A percentile compares a stretch with the other conserved stretches of the same genome.
Conservation (phyloP, 2,888 invertebrate genomes). For the Fabriciana adippe region DNA sequence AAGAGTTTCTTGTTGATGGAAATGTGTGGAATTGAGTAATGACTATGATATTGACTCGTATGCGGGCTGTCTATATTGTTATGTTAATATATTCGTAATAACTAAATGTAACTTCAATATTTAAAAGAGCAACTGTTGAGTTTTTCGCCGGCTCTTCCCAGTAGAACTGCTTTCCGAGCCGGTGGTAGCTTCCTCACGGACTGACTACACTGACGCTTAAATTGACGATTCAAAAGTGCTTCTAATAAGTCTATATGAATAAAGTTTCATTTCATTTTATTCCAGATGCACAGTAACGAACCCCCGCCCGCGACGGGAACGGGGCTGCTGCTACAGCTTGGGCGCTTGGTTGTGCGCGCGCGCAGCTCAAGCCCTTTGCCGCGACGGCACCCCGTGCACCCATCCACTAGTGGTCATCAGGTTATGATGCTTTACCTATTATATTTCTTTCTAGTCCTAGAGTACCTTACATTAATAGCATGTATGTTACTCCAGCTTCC, state of each 20-base stretch:
- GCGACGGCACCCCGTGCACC: conserved; percentile 50
- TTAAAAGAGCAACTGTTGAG: not conserved
- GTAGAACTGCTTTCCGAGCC: too few species aligned
- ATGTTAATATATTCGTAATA: too few species aligned
- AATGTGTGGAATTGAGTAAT: too few species aligned
- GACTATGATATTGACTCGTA: too few species aligned
- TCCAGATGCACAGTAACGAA: conserved; percentile 79
- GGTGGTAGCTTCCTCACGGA: too few species aligned
- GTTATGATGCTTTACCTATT: conserved; percentile 16
- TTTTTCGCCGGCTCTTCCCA: not conserved
- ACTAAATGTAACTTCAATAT: not conserved
- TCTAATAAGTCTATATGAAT: too few species aligned
- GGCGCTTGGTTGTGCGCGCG: conserved; percentile 84
- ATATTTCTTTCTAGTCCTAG: not conserved
- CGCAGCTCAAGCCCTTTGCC: conserved; percentile 77
- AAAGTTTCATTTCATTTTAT: not conserved
- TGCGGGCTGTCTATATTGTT: too few species aligned
- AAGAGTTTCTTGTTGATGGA: too few species aligned
- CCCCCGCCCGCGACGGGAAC: conserved; percentile 67
- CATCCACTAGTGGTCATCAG: conserved; percentile 55
- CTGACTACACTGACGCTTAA: too few species aligned
- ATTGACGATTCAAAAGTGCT: too few species aligned
- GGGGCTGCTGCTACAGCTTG: conserved; percentile 82
- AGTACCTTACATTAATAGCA: too few species aligned
- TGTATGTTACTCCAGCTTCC: too few species aligned